Percentiles rank a stretch among this genome's conserved stretches.
These are phyloP conservation scores for Perca flavescens DNA, from an alignment of 2,113 vertebrate species.

Conservation along the genomic window DNA sequence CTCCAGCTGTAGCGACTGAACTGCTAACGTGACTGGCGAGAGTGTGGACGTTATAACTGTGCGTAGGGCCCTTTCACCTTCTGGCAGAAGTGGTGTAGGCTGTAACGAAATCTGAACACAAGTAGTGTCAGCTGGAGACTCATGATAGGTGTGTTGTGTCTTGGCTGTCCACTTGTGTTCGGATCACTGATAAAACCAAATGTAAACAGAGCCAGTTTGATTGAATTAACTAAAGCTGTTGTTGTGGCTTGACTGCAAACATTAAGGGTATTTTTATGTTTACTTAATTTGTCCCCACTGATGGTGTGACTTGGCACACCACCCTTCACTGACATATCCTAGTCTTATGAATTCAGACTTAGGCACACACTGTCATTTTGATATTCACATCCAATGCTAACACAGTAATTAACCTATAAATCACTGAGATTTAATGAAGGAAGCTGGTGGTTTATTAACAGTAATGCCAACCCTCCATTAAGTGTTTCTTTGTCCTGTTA, in stretches of 20 bases:
- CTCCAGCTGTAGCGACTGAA: too few relatives aligned
- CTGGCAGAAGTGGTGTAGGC: too few relatives aligned
- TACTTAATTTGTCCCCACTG: not conserved
- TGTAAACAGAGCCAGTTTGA: not conserved
- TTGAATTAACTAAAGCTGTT: not conserved
- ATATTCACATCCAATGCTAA: not conserved
- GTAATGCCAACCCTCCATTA: not conserved
- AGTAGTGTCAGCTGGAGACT: too few relatives aligned
- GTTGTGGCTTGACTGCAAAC: not conserved
- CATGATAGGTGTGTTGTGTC: too few relatives aligned
- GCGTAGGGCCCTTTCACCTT: too few relatives aligned
- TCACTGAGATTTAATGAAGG: not conserved
- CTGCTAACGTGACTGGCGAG: too few relatives aligned
- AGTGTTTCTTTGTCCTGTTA: not conserved
- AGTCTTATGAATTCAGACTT: not conserved
- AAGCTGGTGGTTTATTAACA: not conserved
- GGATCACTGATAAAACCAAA: too few relatives aligned
- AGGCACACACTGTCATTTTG: not conserved
- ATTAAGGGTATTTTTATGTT: not conserved
- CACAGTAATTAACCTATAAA: conserved; percentile 11
- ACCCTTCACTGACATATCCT: not conserved
- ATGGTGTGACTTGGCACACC: conserved; percentile 1
- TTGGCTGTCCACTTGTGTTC: too few relatives aligned
- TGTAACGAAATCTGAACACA: too few relatives aligned
- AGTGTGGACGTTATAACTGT: too few relatives aligned